Evolutionary conservation across 2,797 vertebrate species (phyloP).

Genomic region (Myotis daubentonii): DNA sequence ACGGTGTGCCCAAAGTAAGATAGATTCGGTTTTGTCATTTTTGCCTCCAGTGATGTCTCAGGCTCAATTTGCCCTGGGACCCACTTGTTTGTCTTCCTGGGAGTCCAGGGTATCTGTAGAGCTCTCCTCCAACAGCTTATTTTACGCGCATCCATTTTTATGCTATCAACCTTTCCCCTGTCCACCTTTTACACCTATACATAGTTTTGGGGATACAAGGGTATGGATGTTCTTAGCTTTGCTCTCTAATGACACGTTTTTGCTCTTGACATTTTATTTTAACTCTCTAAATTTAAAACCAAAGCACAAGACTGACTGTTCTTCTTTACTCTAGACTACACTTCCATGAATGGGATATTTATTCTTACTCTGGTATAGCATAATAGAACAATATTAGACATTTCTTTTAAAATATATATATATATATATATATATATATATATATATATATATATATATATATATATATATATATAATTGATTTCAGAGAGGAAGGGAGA

Average conservation of each 20-base stretch:
- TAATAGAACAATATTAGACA: background rate
- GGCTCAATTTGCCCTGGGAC: background rate
- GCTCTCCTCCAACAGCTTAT: no score
- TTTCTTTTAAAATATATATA: no score
- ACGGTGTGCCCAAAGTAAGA: background rate
- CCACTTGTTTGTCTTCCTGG: no score
- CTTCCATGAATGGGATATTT: background rate
- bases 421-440: no score
- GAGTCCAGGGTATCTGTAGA: no score
- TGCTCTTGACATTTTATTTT: background rate
- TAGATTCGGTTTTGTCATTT: background rate
- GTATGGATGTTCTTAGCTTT: background rate
- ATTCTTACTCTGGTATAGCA: background rate
- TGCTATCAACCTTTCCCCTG: background rate
- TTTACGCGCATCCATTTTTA: background rate
- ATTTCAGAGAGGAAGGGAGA: no score
- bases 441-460: no score
- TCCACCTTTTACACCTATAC: background rate
- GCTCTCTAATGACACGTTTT: background rate
- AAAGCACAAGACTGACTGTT: background rate
- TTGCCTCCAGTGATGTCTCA: background rate
- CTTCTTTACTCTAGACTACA: background rate
- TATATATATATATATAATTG: background rate
- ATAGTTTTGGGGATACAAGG: background rate
- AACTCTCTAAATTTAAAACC: background rate